A percentile compares a stretch with the other conserved stretches of the same genome.
phyloP scores from a whole-genome alignment of 1,140 invertebrate genomes.

The Zaprionus capensis region DNA sequence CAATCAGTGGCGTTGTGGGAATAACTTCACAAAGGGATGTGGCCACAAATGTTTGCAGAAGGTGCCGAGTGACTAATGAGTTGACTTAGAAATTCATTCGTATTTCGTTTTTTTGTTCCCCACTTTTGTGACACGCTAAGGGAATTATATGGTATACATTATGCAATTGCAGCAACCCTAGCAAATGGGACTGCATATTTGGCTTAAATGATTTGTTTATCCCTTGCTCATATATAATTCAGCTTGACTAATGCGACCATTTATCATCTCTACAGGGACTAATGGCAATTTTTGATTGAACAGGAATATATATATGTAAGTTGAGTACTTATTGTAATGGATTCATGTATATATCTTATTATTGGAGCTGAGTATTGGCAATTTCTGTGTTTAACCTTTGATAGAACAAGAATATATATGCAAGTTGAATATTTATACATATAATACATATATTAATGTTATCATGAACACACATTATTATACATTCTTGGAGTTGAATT shows the following conservation, averaged over 20 bases:
- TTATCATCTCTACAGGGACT: conserved; percentile 5
- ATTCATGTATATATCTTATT: no score
- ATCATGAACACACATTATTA: no score
- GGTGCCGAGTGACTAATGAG: conserved; percentile 69
- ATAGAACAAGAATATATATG: no score
- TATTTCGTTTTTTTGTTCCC: neutral
- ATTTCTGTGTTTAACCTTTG: neutral
- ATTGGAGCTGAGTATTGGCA: no score
- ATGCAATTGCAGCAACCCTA: conserved; percentile 20
- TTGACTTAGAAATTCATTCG: conserved; percentile 53
- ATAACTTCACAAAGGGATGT: conserved; percentile 24
- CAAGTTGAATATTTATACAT: neutral
- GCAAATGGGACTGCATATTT: conserved; percentile 9
- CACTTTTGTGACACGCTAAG: neutral
- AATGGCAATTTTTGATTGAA: neutral
- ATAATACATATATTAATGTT: no score
- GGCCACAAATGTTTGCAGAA: conserved; percentile 37
- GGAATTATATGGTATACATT: conserved; percentile 22
- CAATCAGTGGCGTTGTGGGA: conserved; percentile 46
- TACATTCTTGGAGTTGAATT: no score
- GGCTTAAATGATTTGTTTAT: conserved; percentile 28
- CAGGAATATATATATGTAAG: neutral
- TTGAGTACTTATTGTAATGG: no score
- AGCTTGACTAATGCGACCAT: conserved; percentile 22
- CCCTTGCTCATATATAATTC: conserved; percentile 26